Evolutionary conservation across 2,113 vertebrate genomes (phyloP), one percentile per base, ranked within the genome.

Genomic region (Cettia cetti): DNA sequence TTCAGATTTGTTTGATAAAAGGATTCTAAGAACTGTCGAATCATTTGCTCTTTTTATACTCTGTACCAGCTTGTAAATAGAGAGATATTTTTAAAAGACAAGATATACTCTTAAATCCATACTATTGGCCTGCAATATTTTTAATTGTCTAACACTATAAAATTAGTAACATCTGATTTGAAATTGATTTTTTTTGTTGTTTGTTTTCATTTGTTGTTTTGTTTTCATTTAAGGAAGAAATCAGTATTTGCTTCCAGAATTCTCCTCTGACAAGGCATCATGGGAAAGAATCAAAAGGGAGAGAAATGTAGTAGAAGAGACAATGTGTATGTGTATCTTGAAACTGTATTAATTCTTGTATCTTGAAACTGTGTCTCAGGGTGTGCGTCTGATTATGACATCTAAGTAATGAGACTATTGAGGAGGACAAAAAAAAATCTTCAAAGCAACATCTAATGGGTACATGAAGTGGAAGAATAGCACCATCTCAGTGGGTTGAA

Each of bases 101-200:
- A 70, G 57, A 30, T 53, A 23, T 9, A 35, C 1, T 18, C 47
- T 83, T 90, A 81, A 82, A 77, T 88, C 79, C 72, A 65, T 81
- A 56, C 69, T 78, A n/a, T 65, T 97, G 22, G 15, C 69, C 75
- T 95, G 87, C 69, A 95, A 40, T 88, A 19, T 74, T 89, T 86
- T 89, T 79, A 90, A 65, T 90, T 88, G 72, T 90, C n/a, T 78
- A 65, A 82, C 83, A 84, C 72, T 86, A 79, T 95, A 74, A 83
- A 90, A 86, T 50, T 18, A 86, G 70, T 95, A 93, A 86, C 23
- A 76, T 94, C 72, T 94, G 66, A 70, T 96, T 96, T 94, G 71
- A 96, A 84, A 56, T 42, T 39, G 49, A 94, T 63, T 86, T 83
- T 95, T n/a, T 10, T 39, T 33, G 16, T 45, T 37, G 7, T 80